These are phyloP conservation scores for Cyphomyrus discorhynchus DNA, from an alignment of 2,113 vertebrate species.

Conservation along the genomic window DNA sequence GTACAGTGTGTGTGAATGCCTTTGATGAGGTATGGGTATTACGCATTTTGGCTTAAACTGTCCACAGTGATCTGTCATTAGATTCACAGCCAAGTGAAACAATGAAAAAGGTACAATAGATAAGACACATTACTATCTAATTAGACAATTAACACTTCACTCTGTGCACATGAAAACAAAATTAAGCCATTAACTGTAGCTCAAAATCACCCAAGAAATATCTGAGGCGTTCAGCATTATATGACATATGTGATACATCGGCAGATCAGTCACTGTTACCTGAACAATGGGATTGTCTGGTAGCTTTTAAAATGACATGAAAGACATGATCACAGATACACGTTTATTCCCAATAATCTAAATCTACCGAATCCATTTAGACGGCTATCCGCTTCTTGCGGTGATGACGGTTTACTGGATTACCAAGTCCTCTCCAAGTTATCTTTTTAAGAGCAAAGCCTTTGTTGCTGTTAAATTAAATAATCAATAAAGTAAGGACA, in stretches of 20 bases:
- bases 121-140: background rate
- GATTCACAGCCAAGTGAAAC: background rate
- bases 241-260: background rate
- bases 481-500: background rate
- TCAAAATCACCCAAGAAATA: background rate
- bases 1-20: background rate
- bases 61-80: background rate
- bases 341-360: background rate
- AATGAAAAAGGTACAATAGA: background rate
- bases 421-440: background rate
- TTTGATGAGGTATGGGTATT: background rate
- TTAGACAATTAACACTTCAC: background rate
- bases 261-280: background rate
- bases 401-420: background rate
- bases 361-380: background rate
- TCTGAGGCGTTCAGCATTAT: background rate
- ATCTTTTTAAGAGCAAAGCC: background rate
- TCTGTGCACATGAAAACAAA: background rate
- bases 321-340: background rate
- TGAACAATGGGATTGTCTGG: background rate
- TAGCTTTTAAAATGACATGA: background rate
- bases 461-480: background rate
- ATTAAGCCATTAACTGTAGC: background rate
- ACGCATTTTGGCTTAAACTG: background rate
- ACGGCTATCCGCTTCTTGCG: background rate